phyloP scores from a whole-genome alignment of 2,797 vertebrate species.

The Halcyon leucocephala region DNA sequence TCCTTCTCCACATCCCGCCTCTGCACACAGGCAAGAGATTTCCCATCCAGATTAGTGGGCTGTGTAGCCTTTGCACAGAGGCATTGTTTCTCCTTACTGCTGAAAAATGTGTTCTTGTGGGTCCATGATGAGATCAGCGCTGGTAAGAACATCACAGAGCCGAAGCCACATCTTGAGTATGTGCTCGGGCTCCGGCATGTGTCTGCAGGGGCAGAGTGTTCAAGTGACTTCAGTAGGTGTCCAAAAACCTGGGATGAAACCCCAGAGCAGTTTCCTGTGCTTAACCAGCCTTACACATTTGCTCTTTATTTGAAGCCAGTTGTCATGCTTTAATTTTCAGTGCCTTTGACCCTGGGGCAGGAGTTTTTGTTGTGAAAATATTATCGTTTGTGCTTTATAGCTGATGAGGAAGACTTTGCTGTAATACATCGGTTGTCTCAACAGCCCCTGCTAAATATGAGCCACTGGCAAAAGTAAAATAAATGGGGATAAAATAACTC shows the following conservation, averaged over 20 bases:
- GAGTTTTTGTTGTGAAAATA: background rate
- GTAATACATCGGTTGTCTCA: background rate
- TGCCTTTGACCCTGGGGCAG: background rate
- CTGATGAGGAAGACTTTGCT: background rate
- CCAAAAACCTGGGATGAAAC: background rate
- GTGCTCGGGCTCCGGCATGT: background rate
- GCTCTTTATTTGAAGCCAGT: background rate
- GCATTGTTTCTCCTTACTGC: background rate
- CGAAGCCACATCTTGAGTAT: too few relatives aligned
- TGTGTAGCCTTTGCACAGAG: background rate
- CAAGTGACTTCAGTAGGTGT: background rate
- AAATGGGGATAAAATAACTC: constrained; percentile 31
- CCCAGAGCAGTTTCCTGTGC: accelerated
- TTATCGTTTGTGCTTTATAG: background rate
- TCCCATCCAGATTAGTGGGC: background rate
- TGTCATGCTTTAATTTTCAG: background rate
- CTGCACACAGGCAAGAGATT: accelerated
- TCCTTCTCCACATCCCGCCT: background rate
- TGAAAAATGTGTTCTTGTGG: background rate
- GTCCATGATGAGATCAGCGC: too few relatives aligned
- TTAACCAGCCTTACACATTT: background rate
- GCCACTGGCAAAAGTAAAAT: constrained; percentile 3
- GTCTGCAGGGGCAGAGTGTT: background rate
- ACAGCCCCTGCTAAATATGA: background rate
- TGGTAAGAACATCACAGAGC: accelerated